Conservation (phyloP, 1,140 invertebrate species). For the Bombyx mori region DNA sequence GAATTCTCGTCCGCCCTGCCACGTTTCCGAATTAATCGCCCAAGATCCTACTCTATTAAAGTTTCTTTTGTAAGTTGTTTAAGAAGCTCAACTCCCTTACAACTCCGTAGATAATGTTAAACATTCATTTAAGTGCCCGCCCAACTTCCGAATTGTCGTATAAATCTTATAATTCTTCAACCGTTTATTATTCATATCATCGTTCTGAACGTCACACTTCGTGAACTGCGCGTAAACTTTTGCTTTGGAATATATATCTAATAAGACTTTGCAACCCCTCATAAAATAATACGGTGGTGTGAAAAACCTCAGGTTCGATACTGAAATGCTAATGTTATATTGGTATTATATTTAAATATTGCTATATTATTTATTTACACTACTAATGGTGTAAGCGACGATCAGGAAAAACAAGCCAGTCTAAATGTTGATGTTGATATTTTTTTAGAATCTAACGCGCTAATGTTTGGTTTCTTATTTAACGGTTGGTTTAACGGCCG, state of each 20-base stretch:
- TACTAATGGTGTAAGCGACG: no score
- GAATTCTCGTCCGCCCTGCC: conserved; percentile 58
- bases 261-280: no score
- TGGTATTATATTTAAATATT: no score
- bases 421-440: no score
- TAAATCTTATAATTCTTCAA: conserved; percentile 68
- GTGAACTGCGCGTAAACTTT: conserved; percentile 14
- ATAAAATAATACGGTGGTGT: no score
- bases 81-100: conserved; percentile 59
- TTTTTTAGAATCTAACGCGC: no score
- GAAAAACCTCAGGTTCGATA: no score
- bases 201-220: conserved; percentile 21
- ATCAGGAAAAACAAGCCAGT: no score
- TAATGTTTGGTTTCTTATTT: no score
- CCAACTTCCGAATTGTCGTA: conserved; percentile 60
- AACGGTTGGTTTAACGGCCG: no score
- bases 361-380: no score
- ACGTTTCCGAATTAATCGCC: conserved; percentile 66
- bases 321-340: no score
- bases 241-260: background rate
- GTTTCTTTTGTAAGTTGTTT: conserved; percentile 63
- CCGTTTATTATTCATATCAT: conserved; percentile 69
- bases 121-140: conserved; percentile 66
- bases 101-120: conserved; percentile 68
- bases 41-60: conserved; percentile 66